Evolutionary conservation across 2,113 vertebrate genomes (phyloP), one percentile per base, ranked within the genome.

Genomic region (Pungitius pungitius): DNA sequence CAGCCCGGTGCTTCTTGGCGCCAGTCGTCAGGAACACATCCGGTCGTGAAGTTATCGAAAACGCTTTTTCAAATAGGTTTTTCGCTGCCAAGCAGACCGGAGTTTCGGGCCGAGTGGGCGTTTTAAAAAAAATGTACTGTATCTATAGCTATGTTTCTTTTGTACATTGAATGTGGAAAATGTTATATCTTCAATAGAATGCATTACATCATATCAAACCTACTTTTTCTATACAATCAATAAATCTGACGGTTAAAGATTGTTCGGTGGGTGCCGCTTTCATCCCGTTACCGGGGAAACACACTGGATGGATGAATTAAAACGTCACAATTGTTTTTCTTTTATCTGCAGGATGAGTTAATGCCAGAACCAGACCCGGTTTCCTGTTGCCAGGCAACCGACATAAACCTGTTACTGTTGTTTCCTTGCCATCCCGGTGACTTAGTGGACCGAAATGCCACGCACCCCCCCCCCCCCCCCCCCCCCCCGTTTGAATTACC

Each of bases 141-240:
- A 91, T 91, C 91, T 92, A 79, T 80, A 89, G 87, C 77, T 91
- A 88, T 84, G 86, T 35, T 89, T 89, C 22, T 91, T 94, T 94
- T 94, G 92, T 94, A 94, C 90, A 93, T 93, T 94, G 93, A 95
- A 94, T 94, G 93, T 94, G 91, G 80, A 92, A 93, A 92, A 93
- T 93, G 92, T 91, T 93, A 93, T 92, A 93, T 94, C 92, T 93
- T 95, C 93, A 93, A 94, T 94, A 93, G 93, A 94, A 95, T 95
- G 94, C 94, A 93, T 94, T 92, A 93, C 90, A 88, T 94, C 93
- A 94, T 95, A 94, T 94, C 92, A 90, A 92, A 92, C 93, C 90
- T 92, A 94, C 92, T 92, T 94, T 95, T 95, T 95, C 90, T 94
- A 94, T 93, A 93, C 92, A 94, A 93, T 89, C 90, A 95, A 94